A percentile compares a stretch with the other conserved stretches of the same genome.
These are phyloP conservation scores for Zelleria hepariella DNA, from an alignment of 2,888 invertebrate species.

Conservation along the genomic window DNA sequence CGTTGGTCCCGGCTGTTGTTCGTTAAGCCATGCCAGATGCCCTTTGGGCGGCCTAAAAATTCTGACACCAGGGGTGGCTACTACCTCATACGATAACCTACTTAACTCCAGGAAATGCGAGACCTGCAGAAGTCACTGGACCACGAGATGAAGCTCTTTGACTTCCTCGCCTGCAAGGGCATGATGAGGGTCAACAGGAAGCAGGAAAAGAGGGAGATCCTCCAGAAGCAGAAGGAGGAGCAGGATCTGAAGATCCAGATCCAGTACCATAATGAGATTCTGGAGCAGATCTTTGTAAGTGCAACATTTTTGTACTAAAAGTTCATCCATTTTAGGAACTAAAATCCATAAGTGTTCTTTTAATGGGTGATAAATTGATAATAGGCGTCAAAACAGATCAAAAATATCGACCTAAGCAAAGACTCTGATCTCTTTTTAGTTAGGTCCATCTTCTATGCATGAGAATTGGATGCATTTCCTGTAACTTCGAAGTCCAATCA, in stretches of 20 bases:
- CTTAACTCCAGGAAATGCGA: conserved; percentile 76
- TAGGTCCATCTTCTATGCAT: no score
- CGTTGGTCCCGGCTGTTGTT: no score
- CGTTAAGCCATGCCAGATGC: not conserved
- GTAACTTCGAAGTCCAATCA: no score
- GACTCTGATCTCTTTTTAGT: no score
- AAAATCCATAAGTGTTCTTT: no score
- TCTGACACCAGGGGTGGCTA: no score
- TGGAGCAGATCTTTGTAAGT: conserved; percentile 42
- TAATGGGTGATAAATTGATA: no score
- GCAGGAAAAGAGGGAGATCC: conserved; percentile 47
- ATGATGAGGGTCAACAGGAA: conserved; percentile 74
- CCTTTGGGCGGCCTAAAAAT: no score
- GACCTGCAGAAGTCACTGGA: conserved; percentile 81
- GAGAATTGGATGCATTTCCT: no score
- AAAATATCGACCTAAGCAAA: no score
- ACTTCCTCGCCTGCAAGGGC: conserved; percentile 81
- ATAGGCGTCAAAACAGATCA: no score
- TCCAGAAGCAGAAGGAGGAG: conserved; percentile 19
- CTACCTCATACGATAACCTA: not conserved
- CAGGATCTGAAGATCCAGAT: conserved; percentile 24
- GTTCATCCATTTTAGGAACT: not conserved
- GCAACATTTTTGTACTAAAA: not conserved
- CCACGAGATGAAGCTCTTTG: conserved; percentile 79
- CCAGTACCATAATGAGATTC: conserved; percentile 28